A percentile compares a stretch with the other conserved stretches of the same genome.
These are phyloP conservation scores for Theocolax elegans DNA, from an alignment of 1,140 invertebrate genomes.

Conservation along the genomic window DNA sequence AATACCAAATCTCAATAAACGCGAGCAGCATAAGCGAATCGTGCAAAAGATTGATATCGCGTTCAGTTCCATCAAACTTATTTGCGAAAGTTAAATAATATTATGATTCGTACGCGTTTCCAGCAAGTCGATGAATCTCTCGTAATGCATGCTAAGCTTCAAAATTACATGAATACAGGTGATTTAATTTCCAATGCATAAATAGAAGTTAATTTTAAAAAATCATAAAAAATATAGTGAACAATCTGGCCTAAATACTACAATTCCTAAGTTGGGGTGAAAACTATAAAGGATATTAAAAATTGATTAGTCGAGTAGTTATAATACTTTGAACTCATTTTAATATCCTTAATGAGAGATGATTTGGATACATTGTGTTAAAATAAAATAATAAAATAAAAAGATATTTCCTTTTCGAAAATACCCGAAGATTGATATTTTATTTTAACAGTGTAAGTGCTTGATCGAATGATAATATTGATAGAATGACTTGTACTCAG, in stretches of 20 bases:
- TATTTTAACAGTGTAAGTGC: neutral
- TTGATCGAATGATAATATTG: slow-evolving; percentile 3
- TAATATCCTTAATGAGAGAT: slow-evolving; percentile 10
- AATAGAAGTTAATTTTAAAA: neutral
- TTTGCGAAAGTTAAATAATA: slow-evolving; percentile 35
- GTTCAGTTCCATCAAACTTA: slow-evolving; percentile 49
- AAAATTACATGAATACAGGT: neutral
- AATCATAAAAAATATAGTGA: too few relatives aligned
- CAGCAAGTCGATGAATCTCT: slow-evolving; percentile 54
- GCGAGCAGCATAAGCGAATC: slow-evolving; percentile 57
- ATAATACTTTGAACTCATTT: too few relatives aligned
- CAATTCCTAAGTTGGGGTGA: too few relatives aligned
- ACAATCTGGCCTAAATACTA: too few relatives aligned
- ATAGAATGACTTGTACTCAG: slow-evolving; percentile 3
- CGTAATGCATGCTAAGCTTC: slow-evolving; percentile 1
- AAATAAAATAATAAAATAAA: slow-evolving; percentile 6
- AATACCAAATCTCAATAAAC: slow-evolving; percentile 51
- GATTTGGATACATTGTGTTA: neutral
- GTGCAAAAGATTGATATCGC: slow-evolving; percentile 48
- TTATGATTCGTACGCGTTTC: slow-evolving; percentile 5
- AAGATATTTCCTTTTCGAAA: neutral
- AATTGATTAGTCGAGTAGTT: neutral
- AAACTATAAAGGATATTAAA: slow-evolving; percentile 14
- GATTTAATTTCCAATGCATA: neutral
- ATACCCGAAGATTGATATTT: too few relatives aligned